These are phyloP conservation scores for Chelonia mydas DNA, from an alignment of 2,797 vertebrate genomes.

Conservation along the genomic window DNA sequence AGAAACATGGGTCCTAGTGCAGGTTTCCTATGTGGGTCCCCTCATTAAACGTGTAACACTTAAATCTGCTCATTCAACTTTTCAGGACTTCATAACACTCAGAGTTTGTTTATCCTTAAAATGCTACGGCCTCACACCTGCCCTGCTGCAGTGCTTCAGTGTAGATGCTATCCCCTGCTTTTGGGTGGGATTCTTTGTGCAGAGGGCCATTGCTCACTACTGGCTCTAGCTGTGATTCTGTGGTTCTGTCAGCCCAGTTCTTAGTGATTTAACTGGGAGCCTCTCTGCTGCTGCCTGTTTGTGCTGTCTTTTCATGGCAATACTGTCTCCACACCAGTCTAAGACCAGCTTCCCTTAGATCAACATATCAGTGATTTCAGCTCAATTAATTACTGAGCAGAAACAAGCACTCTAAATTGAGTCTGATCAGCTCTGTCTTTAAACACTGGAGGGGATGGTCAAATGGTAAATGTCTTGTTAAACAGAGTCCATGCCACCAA, in stretches of 20 bases:
- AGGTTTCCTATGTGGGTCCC: background rate
- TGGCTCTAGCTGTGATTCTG: too few relatives aligned
- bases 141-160: too few relatives aligned
- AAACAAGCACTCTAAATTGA: background rate
- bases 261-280: background rate
- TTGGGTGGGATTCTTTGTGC: too few relatives aligned
- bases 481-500: background rate
- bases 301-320: background rate
- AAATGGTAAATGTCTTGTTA: background rate
- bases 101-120: too few relatives aligned
- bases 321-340: background rate
- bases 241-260: too few relatives aligned
- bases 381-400: background rate
- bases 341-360: background rate
- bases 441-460: background rate
- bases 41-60: background rate
- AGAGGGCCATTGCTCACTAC: too few relatives aligned
- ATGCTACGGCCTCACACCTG: too few relatives aligned
- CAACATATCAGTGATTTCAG: background rate
- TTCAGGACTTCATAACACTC: background rate
- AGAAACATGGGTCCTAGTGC: background rate
- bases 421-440: background rate
- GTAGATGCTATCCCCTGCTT: too few relatives aligned
- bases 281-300: background rate
- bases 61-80: background rate